These are phyloP conservation scores for Zapus hudsonius DNA, from an alignment of 2,113 vertebrate genomes.

Conservation along the genomic window DNA sequence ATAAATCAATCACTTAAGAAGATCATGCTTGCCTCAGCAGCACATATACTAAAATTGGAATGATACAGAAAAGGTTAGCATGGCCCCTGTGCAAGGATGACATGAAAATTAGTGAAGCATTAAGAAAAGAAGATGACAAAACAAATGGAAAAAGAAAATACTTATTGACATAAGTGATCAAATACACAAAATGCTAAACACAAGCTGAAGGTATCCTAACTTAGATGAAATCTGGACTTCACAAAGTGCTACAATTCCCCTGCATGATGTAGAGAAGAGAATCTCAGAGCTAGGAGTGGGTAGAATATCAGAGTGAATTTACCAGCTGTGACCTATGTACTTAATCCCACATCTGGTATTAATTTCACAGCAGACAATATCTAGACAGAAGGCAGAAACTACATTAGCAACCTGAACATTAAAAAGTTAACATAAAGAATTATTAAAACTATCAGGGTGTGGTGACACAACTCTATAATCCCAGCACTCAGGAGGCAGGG, in stretches of 20 bases:
- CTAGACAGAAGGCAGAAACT: not conserved
- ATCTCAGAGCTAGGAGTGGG: not conserved
- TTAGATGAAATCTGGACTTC: not conserved
- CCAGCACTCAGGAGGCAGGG: not conserved
- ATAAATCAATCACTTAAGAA: not conserved
- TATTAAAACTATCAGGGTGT: not conserved
- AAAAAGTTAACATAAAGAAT: not conserved
- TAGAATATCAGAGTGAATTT: conserved; percentile 12
- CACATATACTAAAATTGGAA: no score
- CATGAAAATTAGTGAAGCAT: not conserved
- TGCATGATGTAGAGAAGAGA: conserved; percentile 1
- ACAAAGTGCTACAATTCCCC: not conserved
- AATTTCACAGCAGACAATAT: not conserved
- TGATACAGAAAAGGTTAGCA: no score
- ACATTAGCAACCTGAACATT: not conserved
- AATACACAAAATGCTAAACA: conserved; percentile 15
- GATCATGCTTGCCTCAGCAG: no score
- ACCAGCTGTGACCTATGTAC: not conserved
- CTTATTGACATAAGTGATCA: not conserved
- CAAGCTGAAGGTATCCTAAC: not conserved
- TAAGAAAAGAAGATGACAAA: not conserved
- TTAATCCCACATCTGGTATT: not conserved
- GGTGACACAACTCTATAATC: not conserved
- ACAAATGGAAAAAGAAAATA: not conserved
- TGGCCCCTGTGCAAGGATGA: no score